Base-by-base conservation (phyloP, 2,113 vertebrate species). In the Periophthalmus modestus region DNA sequence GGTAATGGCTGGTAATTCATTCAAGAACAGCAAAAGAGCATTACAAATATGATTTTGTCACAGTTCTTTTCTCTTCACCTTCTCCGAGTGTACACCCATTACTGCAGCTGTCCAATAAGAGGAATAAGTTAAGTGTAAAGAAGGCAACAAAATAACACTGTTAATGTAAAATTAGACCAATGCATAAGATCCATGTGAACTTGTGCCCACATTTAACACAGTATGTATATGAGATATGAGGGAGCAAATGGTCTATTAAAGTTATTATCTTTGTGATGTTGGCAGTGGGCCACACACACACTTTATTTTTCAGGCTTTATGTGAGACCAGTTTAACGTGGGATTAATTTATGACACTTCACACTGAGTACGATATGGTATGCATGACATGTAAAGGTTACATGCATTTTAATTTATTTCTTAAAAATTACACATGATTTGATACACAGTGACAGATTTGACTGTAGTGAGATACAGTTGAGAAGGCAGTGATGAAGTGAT, bases 1-100 rank as follows among this genome's bases (percentile, higher is more conserved):
- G 5, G 48, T 18, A 13, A 48, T 82, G 85, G n/a, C n/a, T n/a
- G n/a, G 81, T 79, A 78, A 78, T 79, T 85, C 77, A 88, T 82
- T 84, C n/a, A 77, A 77, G 39, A 43, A 43, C 39, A 43, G 0
- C 39, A 43, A 43, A 43, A 10, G 2, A 10, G 10, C 28, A 43
- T 10, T 2, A 81, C 79, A 69, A 85, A 88, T 82, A 75, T 72
- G 47, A 78, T 86, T 79, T 77, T 55, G 69, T 52, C 48, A 68
- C 19, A 72, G 69, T 59, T 69, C 70, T 80, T 80, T 43, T 12
- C 24, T 33, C 58, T 24, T 46, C 61, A 58, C 48, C 16, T 19
- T 52, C 48, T 52, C 16, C 55, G 77, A 24, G 70, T 82, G 80
- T 84, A 72, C 74, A 5, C 68, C 61, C 52, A 52, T 71, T 33